Base-by-base conservation (phyloP, 1,140 invertebrate genomes). In the Bombus cullumanus region DNA sequence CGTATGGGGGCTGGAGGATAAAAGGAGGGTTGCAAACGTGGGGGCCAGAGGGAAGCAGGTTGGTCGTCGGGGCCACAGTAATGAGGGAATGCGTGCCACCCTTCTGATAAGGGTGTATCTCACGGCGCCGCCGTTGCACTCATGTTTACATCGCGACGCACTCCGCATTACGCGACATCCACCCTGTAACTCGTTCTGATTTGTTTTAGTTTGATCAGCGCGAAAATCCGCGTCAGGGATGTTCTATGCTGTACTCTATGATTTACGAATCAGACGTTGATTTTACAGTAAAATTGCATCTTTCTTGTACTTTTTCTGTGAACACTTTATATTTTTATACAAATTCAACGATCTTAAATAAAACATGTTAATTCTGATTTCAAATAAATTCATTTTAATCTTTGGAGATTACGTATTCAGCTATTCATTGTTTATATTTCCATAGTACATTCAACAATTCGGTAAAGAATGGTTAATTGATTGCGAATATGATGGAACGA, bases 61-160 rank as follows among this genome's bases (percentile, higher is more conserved):
- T 69, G 80, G 43, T 62, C 73, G 76, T 31, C 81, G 74, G 69
- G 64, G 59, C 71, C 37, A 57, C 84, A 78, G 89, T 91, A 91
- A 91, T 90, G 89, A 91, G 89, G 76, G 89, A 90, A 91, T 90
- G 89, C 89, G 89, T 91, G 89, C 89, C 89, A 57, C 89, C 64
- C 86, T 86, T 81, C 81, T 91, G 89, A 91, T 91, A 91, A 91
- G 89, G 86, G 89, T 86, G 83, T 90, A 90, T 90, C 83, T 90
- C 86, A 39, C 47, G 39, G 59, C 37, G 43, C 18, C 43, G 69
- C 22, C 41, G 68, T 22, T 89, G 81, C 89, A 89, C 85, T 87
- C 88, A 77, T 90, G 88, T 89, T 90, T 89, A 90, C 88, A 89
- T 77, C 88, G 66, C 75, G 83, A 77, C 74, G 80, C 88, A 83